Conservation (phyloP, 2,113 vertebrate genomes). For the Acanthisitta chloris region DNA sequence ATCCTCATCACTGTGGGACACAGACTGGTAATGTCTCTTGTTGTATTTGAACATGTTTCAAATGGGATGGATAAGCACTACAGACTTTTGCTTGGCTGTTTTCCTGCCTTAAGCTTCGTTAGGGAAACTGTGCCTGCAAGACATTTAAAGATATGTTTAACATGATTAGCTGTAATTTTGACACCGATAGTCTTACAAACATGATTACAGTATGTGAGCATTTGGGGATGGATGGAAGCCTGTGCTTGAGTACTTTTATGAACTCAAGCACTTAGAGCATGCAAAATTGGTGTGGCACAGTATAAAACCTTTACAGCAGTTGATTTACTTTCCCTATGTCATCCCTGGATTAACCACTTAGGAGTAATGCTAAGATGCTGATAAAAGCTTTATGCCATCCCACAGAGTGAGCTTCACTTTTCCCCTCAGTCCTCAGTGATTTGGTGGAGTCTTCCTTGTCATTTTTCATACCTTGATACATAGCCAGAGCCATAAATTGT, state of each 20-base stretch:
- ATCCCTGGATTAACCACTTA: neutral
- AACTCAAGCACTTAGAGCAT: neutral
- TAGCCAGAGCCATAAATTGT: neutral
- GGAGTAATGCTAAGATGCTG: neutral
- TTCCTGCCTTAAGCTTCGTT: neutral
- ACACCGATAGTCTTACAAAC: neutral
- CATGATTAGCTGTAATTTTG: neutral
- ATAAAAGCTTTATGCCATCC: neutral
- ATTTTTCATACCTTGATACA: neutral
- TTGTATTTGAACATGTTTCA: fast-evolving
- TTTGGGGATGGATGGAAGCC: neutral
- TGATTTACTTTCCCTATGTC: neutral
- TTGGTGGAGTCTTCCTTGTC: neutral
- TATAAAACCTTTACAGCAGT: neutral
- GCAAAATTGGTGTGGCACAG: neutral
- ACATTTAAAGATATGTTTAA: neutral
- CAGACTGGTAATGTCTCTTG: fast-evolving
- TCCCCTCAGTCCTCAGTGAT: neutral
- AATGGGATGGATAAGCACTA: neutral
- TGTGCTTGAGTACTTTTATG: neutral
- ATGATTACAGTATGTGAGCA: neutral
- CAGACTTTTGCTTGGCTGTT: fast-evolving
- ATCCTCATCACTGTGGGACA: neutral
- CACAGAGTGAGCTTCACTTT: neutral
- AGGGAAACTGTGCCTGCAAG: neutral